Base-by-base conservation (phyloP, 2,888 invertebrate genomes). In the Ptychoptera contaminata region DNA sequence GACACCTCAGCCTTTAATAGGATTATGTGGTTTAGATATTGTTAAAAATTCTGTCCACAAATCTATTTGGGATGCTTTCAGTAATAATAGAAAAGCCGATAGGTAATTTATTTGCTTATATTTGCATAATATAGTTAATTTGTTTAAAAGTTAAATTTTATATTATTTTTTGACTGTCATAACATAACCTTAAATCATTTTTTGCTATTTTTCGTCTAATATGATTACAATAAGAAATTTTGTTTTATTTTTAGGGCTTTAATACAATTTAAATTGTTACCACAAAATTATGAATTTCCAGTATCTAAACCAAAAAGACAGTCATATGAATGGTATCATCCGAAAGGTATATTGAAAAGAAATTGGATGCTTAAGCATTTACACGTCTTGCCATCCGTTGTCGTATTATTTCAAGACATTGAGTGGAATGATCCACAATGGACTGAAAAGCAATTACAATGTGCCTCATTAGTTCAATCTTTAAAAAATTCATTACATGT, bases 331-430 rank as follows among this genome's bases (percentile, higher is more conserved):
- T 91, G 90, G 86, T 93, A 93, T 63, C 82, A 90, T 53, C 91
- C 91, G 0, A 87, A 86, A 63, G 96, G 97, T 10, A 85, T 97
- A 51, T 67, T 97, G 8, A 94, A 96, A 62, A 78, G 82, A 37
- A 87, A 88, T 59, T 98, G 97, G 97, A 83, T 96, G 71, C 74
- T 79, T 42, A 98, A 98, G 64, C 91, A 96, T 59, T 71, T 92
- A 34, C 79, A 82, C 52, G 74, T 84, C 46, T 74, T 97, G 50
- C 97, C 98, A 8, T 82, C 96, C 1, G 83, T 97, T 1, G 82
- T 92, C 23, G 92, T 94, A 2, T 76, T 94, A 49, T 98, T 97
- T 65, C 90, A 88, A 62, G 96, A 98, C 58, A 76, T 97, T 59
- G 96, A 97, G 66, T 98, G 97, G 97, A 88, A 90, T 60, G 94